Base-by-base conservation (phyloP, 1,140 invertebrate genomes). In the Metaphire vulgaris region DNA sequence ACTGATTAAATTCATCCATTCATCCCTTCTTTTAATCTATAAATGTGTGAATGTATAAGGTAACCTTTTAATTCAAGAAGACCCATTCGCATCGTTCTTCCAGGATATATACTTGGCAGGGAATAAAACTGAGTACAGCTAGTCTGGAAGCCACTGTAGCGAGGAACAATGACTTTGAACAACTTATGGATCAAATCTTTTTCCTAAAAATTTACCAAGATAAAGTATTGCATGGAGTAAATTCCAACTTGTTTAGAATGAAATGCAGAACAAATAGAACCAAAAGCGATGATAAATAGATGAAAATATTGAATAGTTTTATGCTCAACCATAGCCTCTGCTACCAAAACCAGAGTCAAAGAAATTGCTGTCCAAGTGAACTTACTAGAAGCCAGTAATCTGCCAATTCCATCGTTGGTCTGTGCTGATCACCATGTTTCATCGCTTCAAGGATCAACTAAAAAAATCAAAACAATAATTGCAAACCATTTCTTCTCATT, bases 171-270 rank as follows among this genome's bases (percentile, higher is more conserved):
- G 26, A 96, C 94, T 89, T 97, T 96, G 81, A 97, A 97, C 64
- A 97, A 85, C 87, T 97, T 97, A 80, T 96, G 93, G 2, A 97
- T 88, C 16, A 95, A 85, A 84, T 95, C 91, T 82, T 96, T 96
- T 80, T 97, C 94, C 85, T 86, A 75, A n/a, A 81, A 77, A 69
- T 16, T 74, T 76, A 34, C 32, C 70, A 69, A 68, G 76, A 73
- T 56, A 16, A 79, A 67, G 72, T 72, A 16, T n/a, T 16, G 1
- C 0, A 32, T 72, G 31, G n/a, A n/a, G n/a, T n/a, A n/a, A n/a
- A n/a, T n/a, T n/a, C n/a, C n/a, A n/a, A n/a, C n/a, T n/a, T n/a
- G n/a, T n/a, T n/a, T n/a, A n/a, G n/a, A n/a, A n/a, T n/a, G n/a
- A n/a, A n/a, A n/a, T n/a, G n/a, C n/a, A n/a, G n/a, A n/a, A n/a